A percentile compares a stretch with the other conserved stretches of the same genome.
phyloP scores from a whole-genome alignment of 2,797 vertebrate genomes.

The Chelon auratus region DNA sequence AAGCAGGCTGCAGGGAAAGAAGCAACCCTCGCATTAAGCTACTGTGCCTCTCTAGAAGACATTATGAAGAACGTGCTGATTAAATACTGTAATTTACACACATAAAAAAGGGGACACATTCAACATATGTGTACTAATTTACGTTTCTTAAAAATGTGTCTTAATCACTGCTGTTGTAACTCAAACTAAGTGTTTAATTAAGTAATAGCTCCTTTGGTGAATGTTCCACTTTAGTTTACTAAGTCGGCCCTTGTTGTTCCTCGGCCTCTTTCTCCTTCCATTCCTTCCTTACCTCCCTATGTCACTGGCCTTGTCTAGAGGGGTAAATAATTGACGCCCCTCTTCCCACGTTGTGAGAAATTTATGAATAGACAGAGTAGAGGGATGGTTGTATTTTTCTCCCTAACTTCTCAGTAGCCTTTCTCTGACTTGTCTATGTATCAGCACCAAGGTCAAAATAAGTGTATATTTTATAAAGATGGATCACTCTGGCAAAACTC shows the following conservation, averaged over 20 bases:
- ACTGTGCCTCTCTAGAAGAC: slow-evolving; percentile 8
- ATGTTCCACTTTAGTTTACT: slow-evolving; percentile 13
- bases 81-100: slow-evolving; percentile 1
- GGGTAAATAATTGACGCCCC: slow-evolving; percentile 82
- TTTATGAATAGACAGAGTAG: slow-evolving; percentile 76
- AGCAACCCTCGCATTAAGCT: slow-evolving; percentile 7
- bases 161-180: slow-evolving; percentile 1
- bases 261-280: neutral
- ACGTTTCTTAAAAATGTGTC: neutral
- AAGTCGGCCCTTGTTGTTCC: slow-evolving; percentile 39
- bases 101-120: neutral
- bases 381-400: slow-evolving; percentile 75
- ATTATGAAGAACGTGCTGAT: slow-evolving; percentile 12
- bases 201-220: slow-evolving; percentile 6
- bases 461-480: slow-evolving; percentile 82
- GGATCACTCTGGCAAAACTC: slow-evolving; percentile 68
- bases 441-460: slow-evolving; percentile 82
- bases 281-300: slow-evolving; percentile 25
- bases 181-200: slow-evolving; percentile 28
- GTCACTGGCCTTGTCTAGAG: slow-evolving; percentile 73
- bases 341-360: slow-evolving; percentile 75
- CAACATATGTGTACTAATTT: neutral
- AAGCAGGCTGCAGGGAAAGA: slow-evolving; percentile 14
- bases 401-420: slow-evolving; percentile 67
- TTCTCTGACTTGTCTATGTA: slow-evolving; percentile 77